Evolutionary conservation across 2,888 invertebrate species (phyloP).

Genomic region (Clitarchus hookeri): DNA sequence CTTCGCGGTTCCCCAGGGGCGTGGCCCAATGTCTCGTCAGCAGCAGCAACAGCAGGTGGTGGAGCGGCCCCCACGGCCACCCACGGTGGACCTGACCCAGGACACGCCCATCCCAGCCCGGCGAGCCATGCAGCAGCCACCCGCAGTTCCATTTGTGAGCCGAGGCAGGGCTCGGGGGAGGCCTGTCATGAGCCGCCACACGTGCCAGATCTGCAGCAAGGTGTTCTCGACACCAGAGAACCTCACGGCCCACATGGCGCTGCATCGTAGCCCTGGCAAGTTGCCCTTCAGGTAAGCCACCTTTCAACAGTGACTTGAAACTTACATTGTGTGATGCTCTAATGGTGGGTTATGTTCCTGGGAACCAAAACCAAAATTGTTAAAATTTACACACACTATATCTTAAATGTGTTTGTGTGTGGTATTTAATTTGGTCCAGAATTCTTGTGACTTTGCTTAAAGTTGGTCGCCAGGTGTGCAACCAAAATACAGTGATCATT

Average conservation of each 20-base stretch:
- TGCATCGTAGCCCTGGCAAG: constrained; percentile 57
- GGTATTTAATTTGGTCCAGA: no score
- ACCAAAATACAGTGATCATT: no score
- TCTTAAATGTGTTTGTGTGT: no score
- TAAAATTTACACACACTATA: no score
- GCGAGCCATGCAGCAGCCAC: constrained; percentile 24
- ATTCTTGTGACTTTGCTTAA: no score
- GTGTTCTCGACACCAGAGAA: constrained; percentile 56
- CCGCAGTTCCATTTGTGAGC: constrained; percentile 50
- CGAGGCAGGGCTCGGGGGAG: constrained; percentile 50
- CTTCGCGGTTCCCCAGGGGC: constrained; percentile 55
- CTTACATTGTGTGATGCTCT: no score
- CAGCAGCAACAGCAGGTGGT: constrained; percentile 48
- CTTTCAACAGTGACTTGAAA: no score
- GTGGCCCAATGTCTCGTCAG: constrained; percentile 47
- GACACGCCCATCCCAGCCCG: constrained; percentile 29
- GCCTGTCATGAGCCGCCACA: constrained; percentile 27
- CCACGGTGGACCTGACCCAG: constrained; percentile 56
- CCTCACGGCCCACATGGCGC: constrained; percentile 57
- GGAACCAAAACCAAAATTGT: no score
- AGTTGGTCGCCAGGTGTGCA: no score
- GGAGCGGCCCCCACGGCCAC: constrained; percentile 57
- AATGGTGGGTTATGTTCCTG: no score
- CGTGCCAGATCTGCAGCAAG: constrained; percentile 57
- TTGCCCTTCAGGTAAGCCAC: constrained; percentile 51